Conservation (phyloP, 2,797 vertebrate species). For the Macroramphosus scolopax region DNA sequence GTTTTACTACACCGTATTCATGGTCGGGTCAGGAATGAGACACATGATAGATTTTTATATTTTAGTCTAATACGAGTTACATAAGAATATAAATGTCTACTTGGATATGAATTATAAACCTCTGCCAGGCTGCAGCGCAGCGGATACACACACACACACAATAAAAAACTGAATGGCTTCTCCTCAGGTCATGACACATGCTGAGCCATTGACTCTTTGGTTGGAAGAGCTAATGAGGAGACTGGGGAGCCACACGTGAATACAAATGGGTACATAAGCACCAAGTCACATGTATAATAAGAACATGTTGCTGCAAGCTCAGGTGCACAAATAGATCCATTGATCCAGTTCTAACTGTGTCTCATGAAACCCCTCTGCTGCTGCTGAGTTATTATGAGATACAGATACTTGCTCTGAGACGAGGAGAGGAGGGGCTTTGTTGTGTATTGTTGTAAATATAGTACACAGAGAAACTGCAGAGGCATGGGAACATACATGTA, state of each 20-base stretch:
- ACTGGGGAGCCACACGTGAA: slow-evolving; percentile 11
- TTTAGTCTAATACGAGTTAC: too few relatives aligned
- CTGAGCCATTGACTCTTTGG: slow-evolving; percentile 20
- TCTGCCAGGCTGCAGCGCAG: neutral
- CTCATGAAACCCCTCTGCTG: slow-evolving; percentile 19
- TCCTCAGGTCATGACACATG: slow-evolving; percentile 20
- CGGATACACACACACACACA: neutral
- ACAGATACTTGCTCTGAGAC: slow-evolving; percentile 25
- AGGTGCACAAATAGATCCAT: slow-evolving; percentile 25
- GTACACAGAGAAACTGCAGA: too few relatives aligned
- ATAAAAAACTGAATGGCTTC: neutral
- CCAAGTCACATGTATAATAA: neutral
- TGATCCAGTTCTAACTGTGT: slow-evolving; percentile 46
- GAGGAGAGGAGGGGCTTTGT: neutral
- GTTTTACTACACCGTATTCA: too few relatives aligned
- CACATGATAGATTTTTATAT: too few relatives aligned
- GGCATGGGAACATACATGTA: too few relatives aligned
- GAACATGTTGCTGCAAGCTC: slow-evolving; percentile 6
- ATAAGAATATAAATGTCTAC: too few relatives aligned
- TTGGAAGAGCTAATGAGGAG: slow-evolving; percentile 25
- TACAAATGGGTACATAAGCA: neutral
- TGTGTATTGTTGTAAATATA: neutral
- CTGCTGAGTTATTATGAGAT: slow-evolving; percentile 44
- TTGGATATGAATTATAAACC: too few relatives aligned
- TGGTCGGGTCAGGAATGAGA: too few relatives aligned